Percentiles rank a stretch among this genome's conserved stretches.
Conservation (phyloP, 1,140 invertebrate species). For the Pogonomyrmex californicus region DNA sequence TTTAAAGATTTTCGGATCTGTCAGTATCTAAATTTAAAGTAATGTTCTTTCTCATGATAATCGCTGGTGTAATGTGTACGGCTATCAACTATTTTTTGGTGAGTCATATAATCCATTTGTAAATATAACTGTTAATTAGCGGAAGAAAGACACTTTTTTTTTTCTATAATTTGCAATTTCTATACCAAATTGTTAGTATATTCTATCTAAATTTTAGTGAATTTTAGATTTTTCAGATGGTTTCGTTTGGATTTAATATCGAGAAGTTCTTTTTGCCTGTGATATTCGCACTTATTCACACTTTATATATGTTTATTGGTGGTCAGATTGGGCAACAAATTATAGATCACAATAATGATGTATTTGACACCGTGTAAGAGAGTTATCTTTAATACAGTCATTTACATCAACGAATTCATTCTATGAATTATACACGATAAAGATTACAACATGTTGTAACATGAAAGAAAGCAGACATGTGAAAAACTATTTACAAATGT, state of each 20-base stretch:
- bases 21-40: neutral
- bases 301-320: no score
- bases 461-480: no score
- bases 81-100: slow-evolving; percentile 6
- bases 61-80: neutral
- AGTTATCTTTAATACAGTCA: neutral
- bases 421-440: neutral
- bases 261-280: neutral
- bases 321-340: neutral
- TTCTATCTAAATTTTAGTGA: no score
- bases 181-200: no score
- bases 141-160: neutral
- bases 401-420: no score
- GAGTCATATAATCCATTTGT: neutral
- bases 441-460: neutral
- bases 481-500: no score
- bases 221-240: neutral
- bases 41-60: neutral
- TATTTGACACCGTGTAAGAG: slow-evolving; percentile 30
- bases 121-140: neutral
- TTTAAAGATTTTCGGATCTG: neutral
- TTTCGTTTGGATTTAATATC: neutral
- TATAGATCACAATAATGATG: slow-evolving; percentile 19
- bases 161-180: no score
- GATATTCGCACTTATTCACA: no score